A percentile compares a stretch with the other conserved stretches of the same genome.
phyloP scores from a whole-genome alignment of 2,888 invertebrate genomes.

The Ferdinandea cuprea region DNA sequence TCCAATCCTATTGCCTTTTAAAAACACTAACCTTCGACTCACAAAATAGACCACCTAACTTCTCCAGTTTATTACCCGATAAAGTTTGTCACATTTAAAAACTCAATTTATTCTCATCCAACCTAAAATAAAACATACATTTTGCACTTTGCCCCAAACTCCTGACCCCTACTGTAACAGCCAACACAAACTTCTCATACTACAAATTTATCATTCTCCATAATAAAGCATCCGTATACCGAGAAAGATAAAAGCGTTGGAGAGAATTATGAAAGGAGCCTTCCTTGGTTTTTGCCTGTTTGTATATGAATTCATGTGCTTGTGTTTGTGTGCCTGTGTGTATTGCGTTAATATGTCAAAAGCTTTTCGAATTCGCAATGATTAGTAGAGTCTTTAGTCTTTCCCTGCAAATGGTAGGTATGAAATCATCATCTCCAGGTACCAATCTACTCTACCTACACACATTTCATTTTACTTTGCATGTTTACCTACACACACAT shows the following conservation, averaged over 20 bases:
- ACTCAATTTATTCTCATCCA: neutral
- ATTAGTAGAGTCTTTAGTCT: slow-evolving; percentile 41
- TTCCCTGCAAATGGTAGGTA: neutral
- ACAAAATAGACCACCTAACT: too few species aligned
- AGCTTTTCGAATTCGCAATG: slow-evolving; percentile 40
- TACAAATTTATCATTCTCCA: neutral
- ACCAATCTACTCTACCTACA: slow-evolving; percentile 3
- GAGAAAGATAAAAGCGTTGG: slow-evolving; percentile 4
- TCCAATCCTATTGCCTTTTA: too few species aligned
- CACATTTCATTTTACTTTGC: slow-evolving; percentile 17
- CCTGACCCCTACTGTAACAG: neutral
- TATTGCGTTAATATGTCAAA: slow-evolving; percentile 42
- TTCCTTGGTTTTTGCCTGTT: slow-evolving; percentile 2
- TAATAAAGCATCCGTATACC: neutral
- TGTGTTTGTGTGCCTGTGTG: neutral
- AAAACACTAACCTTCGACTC: too few species aligned
- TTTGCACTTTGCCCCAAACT: neutral
- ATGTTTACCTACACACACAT: slow-evolving; percentile 1
- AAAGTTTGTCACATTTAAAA: too few species aligned
- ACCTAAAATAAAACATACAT: neutral
- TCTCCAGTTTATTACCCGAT: too few species aligned
- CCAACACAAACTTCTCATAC: neutral
- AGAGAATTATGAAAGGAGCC: slow-evolving; percentile 12
- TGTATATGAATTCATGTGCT: neutral
- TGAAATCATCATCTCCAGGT: slow-evolving; percentile 1